Evolutionary conservation across 1,140 invertebrate species (phyloP).

Genomic region (Plodia interpunctella): DNA sequence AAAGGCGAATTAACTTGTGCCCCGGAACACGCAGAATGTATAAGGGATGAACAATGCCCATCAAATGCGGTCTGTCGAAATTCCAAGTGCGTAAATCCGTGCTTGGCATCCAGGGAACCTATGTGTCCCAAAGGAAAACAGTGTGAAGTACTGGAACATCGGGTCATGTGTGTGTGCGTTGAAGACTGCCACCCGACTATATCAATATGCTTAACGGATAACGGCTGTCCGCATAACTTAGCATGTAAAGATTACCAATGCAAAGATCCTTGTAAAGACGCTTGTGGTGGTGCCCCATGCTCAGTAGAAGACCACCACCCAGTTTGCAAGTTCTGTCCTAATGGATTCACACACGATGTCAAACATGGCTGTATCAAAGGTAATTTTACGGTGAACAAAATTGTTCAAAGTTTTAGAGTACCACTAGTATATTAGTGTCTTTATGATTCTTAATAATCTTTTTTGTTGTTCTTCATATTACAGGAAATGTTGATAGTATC

Average conservation of each 20-base stretch:
- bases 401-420: constrained; percentile 46
- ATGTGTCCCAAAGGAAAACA: constrained; percentile 87
- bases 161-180: constrained; percentile 89
- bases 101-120: constrained; percentile 79
- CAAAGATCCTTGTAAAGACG: constrained; percentile 90
- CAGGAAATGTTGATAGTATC: constrained; percentile 71
- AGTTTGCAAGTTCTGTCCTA: constrained; percentile 95
- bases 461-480: constrained; percentile 74
- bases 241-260: constrained; percentile 93
- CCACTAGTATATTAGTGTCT: constrained; percentile 55
- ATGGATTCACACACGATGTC: constrained; percentile 91
- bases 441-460: constrained; percentile 73
- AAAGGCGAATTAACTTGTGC: constrained; percentile 89
- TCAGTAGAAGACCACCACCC: constrained; percentile 95
- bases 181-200: constrained; percentile 90
- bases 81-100: constrained; percentile 90
- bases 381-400: constrained; percentile 78
- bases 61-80: constrained; percentile 90
- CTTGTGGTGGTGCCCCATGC: constrained; percentile 91
- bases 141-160: constrained; percentile 91
- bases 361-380: constrained; percentile 96
- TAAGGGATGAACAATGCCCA: constrained; percentile 88
- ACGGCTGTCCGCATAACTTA: constrained; percentile 88
- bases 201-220: constrained; percentile 92
- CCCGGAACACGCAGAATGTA: constrained; percentile 86